phyloP scores from a whole-genome alignment of 2,113 vertebrate species.

The Piprites chloris region DNA sequence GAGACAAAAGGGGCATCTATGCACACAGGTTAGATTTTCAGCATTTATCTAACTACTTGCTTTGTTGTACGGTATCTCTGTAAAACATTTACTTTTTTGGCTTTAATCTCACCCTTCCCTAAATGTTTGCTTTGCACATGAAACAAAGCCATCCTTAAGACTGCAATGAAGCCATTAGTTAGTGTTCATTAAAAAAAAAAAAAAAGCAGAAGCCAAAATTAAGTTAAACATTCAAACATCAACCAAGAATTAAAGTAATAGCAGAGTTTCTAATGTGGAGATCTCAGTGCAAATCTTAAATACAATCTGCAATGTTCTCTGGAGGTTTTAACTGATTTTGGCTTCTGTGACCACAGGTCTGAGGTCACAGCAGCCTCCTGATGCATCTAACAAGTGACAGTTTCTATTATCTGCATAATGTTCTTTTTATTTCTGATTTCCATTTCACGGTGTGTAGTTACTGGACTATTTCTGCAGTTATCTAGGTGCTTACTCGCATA shows the following conservation, averaged over 20 bases:
- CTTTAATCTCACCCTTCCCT: not conserved
- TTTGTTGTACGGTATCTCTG: conserved; percentile 3
- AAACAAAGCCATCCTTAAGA: conserved; percentile 37
- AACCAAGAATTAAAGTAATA: conserved; percentile 7
- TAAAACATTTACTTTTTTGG: conserved; percentile 32
- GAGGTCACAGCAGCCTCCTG: not conserved
- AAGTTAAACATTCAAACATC: conserved; percentile 16
- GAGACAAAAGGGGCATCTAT: not conserved
- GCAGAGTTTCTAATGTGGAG: not conserved
- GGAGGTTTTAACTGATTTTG: conserved; percentile 5
- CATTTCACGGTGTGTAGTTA: not conserved
- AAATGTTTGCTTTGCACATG: conserved; percentile 28
- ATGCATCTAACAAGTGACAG: not conserved
- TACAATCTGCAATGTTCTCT: not conserved
- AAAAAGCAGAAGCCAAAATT: not conserved
- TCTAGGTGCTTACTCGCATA: not conserved
- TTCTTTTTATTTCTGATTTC: conserved; percentile 8
- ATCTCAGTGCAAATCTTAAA: not conserved
- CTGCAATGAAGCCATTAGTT: not conserved
- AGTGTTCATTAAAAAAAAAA: not conserved
- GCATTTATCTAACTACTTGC: not conserved
- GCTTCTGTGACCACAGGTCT: not conserved
- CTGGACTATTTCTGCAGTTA: not conserved
- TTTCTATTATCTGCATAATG: not conserved
- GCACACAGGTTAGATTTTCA: not conserved